Evolutionary conservation across 2,888 invertebrate genomes (phyloP), one percentile per base, ranked within the genome.

Genomic region (Ennomos fuscantarius): DNA sequence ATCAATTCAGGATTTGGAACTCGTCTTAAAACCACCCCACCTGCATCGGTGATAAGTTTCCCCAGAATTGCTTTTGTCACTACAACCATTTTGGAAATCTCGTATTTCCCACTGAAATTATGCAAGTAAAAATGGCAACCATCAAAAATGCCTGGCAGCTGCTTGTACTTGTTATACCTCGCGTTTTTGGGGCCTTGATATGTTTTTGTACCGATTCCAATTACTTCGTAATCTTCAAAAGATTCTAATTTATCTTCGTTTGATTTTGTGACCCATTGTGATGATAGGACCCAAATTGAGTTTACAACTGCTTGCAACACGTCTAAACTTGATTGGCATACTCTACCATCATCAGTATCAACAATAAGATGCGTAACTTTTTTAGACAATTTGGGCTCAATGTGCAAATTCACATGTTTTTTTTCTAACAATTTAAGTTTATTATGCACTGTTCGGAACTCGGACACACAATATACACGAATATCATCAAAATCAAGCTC

Each of bases 101-200:
- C 89, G 65, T 86, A 89, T 40, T 86, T 86, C 0, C 73, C 65
- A 35, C 80, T 87, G 40, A 93, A 86, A 62, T 92, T 92, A 60
- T 89, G 86, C 42, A 94, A 85, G 69, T 94, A 95, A 66, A 96
- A 94, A 60, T 93, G 93, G 61, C 95, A 95, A 0, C 95, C 94
- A 62, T 94, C 90, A 68, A 96, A 95, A 15, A 96, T 78, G 0
- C 94, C 93, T 0, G 95, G 95, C 10, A 94, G 78, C 86, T 95
- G 92, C 47, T 86, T 88, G 65, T 93, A 91, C 60, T 87, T 87
- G 68, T 93, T 94, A 51, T 82, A 83, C 24, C 95, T 81, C 0
- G 94, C 87, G 35, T 84, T 89, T 49, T 87, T 92, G 0, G 89
- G 88, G 0, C 93, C 88, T 44, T 84, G 77, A 13, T 92, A 89